These are phyloP conservation scores for Aporophyla lueneburgensis DNA, from an alignment of 2,888 invertebrate genomes.

Conservation along the genomic window DNA sequence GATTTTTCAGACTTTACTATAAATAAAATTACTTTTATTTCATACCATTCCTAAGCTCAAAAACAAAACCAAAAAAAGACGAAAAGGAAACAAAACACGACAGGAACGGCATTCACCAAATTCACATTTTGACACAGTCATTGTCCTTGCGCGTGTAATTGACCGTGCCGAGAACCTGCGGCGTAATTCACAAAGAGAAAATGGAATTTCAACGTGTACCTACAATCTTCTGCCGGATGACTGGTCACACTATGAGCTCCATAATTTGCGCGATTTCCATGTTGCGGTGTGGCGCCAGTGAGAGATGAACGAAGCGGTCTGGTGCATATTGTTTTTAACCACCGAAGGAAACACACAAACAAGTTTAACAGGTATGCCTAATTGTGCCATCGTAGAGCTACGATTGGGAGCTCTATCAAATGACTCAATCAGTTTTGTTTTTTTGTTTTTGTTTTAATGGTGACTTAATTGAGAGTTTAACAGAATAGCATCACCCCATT, in stretches of 20 bases:
- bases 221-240: constrained; percentile 74
- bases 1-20: background rate
- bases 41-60: background rate
- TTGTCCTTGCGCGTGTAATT: constrained; percentile 60
- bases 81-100: constrained; percentile 18
- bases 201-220: constrained; percentile 62
- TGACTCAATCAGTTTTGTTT: no score
- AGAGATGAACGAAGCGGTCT: constrained; percentile 16
- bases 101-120: constrained; percentile 29
- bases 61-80: background rate
- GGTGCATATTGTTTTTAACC: background rate
- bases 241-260: constrained; percentile 74
- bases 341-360: no score
- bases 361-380: no score
- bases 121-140: constrained; percentile 51
- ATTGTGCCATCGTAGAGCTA: no score
- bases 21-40: background rate
- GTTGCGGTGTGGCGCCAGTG: constrained; percentile 21
- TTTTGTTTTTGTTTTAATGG: no score
- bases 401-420: no score
- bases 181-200: constrained; percentile 65
- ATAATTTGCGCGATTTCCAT: constrained; percentile 73
- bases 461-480: no score
- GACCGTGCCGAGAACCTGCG: constrained; percentile 44
- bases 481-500: no score